These are phyloP conservation scores for Strigamia transsilvanica DNA, from an alignment of 2,888 invertebrate genomes.

Conservation along the genomic window DNA sequence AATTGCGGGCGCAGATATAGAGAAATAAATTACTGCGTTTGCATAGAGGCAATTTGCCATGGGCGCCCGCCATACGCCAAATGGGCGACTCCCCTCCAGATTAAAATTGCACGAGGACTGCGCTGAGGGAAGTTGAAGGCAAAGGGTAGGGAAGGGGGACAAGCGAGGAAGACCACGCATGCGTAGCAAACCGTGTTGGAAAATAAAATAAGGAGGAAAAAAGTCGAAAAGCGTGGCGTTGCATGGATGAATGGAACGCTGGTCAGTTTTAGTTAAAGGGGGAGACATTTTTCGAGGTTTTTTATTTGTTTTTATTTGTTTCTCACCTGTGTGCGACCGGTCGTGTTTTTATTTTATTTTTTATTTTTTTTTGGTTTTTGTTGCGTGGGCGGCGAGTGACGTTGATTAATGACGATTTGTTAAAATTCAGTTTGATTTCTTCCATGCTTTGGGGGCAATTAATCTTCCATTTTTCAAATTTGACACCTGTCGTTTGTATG, in stretches of 20 bases:
- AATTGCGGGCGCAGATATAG: conserved; percentile 56
- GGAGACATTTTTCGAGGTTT: neutral
- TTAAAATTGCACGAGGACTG: conserved; percentile 52
- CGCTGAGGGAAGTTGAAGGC: conserved; percentile 51
- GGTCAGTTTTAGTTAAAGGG: neutral
- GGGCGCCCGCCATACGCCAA: conserved; percentile 33
- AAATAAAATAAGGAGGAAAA: neutral
- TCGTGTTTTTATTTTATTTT: too few relatives aligned
- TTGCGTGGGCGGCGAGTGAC: conserved; percentile 53
- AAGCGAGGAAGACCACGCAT: conserved; percentile 46
- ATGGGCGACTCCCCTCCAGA: conserved; percentile 48
- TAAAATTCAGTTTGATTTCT: conserved; percentile 58
- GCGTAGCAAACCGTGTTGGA: conserved; percentile 41
- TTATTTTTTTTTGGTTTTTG: neutral
- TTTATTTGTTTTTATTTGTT: neutral
- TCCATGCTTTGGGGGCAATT: conserved; percentile 55
- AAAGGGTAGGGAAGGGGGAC: conserved; percentile 44
- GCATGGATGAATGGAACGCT: conserved; percentile 26
- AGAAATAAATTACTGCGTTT: conserved; percentile 57
- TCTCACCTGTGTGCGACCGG: conserved; percentile 19
- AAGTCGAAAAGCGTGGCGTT: conserved; percentile 7
- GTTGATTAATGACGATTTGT: conserved; percentile 58
- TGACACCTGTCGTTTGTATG: conserved; percentile 54
- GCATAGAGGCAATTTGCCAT: conserved; percentile 53
- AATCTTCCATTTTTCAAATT: conserved; percentile 58